These are phyloP conservation scores for Zoanthus gigantus DNA, from an alignment of 92 coral and sea anemone species.

Conservation along the genomic window DNA sequence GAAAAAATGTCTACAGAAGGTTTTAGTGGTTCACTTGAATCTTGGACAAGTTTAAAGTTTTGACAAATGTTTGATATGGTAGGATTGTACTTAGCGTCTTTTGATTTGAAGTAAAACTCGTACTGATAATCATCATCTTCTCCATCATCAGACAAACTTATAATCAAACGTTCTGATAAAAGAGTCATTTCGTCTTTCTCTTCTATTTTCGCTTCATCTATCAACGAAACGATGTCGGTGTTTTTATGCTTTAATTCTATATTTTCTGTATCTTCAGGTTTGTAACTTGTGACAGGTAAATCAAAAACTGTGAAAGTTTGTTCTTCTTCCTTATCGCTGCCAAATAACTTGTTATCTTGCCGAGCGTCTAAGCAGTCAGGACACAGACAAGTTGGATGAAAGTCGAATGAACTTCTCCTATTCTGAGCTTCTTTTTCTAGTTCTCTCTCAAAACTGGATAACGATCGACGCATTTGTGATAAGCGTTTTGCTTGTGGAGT, in stretches of 20 bases:
- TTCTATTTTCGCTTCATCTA: background rate
- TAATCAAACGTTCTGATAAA: no score
- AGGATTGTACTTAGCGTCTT: background rate
- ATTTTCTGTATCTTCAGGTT: constrained; percentile 1
- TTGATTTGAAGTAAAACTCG: background rate
- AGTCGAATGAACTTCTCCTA: background rate
- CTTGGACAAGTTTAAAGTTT: background rate
- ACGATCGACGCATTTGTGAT: background rate
- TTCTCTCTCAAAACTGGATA: constrained; percentile 13
- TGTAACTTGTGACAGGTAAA: background rate
- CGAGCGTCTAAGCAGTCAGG: constrained; percentile 22
- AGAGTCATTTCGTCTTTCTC: background rate
- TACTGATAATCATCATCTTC: background rate
- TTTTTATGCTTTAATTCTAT: background rate
- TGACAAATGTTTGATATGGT: background rate
- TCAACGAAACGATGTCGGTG: background rate
- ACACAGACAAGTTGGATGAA: constrained; percentile 26
- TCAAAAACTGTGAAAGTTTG: background rate
- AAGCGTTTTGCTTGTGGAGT: background rate
- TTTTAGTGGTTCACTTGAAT: background rate
- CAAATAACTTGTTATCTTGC: background rate
- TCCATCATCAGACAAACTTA: background rate
- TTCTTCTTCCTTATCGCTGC: background rate
- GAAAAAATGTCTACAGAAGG: background rate
- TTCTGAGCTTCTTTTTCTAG: background rate